phyloP scores from a whole-genome alignment of 2,797 vertebrate genomes.

The Crypturellus tataupa region DNA sequence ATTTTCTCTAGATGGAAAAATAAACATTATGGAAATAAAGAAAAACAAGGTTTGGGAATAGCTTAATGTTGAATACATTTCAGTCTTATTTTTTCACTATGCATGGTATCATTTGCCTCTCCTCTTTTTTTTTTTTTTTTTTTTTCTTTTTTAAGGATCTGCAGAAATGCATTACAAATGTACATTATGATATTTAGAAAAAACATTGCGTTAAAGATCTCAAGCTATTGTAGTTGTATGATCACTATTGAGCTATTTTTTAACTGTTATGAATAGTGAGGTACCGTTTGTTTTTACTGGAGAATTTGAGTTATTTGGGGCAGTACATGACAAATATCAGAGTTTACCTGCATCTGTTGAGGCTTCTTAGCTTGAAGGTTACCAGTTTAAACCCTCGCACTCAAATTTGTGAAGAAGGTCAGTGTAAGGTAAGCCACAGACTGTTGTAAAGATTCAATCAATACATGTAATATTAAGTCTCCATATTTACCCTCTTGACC shows the following conservation, averaged over 20 bases:
- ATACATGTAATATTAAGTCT: not conserved
- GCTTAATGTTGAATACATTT: not conserved
- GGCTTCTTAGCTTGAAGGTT: not conserved
- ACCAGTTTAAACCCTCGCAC: not conserved
- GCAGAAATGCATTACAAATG: not conserved
- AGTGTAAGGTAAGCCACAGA: not conserved
- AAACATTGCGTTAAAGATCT: not conserved
- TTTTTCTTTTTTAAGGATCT: not conserved
- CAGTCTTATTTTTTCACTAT: not conserved
- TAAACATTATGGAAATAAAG: conserved; percentile 8
- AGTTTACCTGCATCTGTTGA: not conserved
- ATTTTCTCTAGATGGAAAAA: conserved; percentile 46
- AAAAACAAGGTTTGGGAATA: conserved; percentile 11
- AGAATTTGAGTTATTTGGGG: not conserved
- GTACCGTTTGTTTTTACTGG: not conserved
- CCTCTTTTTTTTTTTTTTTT: no score
- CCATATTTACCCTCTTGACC: not conserved
- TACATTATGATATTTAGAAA: not conserved
- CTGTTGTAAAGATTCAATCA: not conserved
- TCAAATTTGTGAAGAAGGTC: not conserved
- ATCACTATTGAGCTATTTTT: not conserved
- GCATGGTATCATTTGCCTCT: not conserved
- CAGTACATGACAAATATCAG: not conserved
- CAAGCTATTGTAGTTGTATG: not conserved
- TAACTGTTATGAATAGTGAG: not conserved